Base-by-base conservation (phyloP, 2,888 invertebrate species). In the Metacarcinus magister region DNA sequence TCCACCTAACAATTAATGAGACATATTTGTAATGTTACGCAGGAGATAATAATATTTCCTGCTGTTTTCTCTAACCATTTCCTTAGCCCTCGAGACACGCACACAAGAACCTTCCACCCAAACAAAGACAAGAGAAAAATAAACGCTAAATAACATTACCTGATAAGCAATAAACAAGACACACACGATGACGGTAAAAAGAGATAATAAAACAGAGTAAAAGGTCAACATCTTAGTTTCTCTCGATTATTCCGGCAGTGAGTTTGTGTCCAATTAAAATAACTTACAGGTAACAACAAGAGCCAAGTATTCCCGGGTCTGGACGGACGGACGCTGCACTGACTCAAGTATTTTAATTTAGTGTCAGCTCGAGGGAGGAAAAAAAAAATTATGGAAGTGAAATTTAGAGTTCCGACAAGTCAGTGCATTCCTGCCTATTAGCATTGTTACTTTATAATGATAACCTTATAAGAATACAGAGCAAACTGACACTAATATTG, bases 201-300 rank as follows among this genome's bases (percentile, higher is more conserved):
- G n/a, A n/a, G 39, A 39, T 39, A 39, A 39, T 39, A 39, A 67
- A n/a, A 67, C 23, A 16, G n/a, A 67, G n/a, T n/a, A 67, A n/a
- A 67, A 67, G 67, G 67, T 67, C 23, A 67, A 67, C 67, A 67
- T n/a, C n/a, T 67, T 67, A 67, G 67, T 67, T 67, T 67, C 67
- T 67, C 67, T 67, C 67, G 67, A 67, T n/a, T n/a, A 67, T 67
- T 67, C n/a, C 67, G 7, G 67, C n/a, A n/a, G 2, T 67, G 67
- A 23, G 67, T 67, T 23, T 7, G 67, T 67, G 67, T 67, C n/a
- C 67, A 67, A 67, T 67, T 67, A 67, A 67, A 67, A 67, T 67
- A n/a, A 67, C 67, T 67, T 67, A n/a, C 7, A 7, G n/a, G 67
- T 67, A 67, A 67, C 67, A 67, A 67, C 67, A 67, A n/a, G 67